Evolutionary conservation across 2,888 invertebrate genomes (phyloP).

Genomic region (Tipula helvola): DNA sequence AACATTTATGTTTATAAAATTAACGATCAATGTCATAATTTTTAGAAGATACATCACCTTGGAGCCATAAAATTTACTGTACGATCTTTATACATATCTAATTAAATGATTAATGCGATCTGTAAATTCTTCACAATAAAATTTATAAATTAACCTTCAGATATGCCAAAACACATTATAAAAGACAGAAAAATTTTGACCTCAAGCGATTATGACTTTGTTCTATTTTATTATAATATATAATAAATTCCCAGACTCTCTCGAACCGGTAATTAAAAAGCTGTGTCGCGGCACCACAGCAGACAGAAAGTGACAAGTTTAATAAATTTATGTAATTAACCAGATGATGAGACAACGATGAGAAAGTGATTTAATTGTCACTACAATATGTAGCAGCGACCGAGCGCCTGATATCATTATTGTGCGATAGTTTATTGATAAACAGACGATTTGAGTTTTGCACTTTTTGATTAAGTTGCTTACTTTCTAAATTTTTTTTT

Average conservation of each 20-base stretch:
- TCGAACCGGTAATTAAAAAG: background rate
- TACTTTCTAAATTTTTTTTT: background rate
- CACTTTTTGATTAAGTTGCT: background rate
- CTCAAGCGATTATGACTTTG: background rate
- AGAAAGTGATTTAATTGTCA: background rate
- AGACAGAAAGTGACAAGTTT: background rate
- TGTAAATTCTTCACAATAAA: background rate
- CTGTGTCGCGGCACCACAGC: background rate
- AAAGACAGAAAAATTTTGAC: background rate
- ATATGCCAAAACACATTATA: background rate
- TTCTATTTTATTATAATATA: background rate
- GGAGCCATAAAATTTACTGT: background rate
- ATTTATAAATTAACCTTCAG: background rate
- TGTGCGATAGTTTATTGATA: background rate
- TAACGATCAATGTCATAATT: background rate
- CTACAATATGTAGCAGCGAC: background rate
- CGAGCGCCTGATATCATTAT: background rate
- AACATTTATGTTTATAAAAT: background rate
- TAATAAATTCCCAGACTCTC: background rate
- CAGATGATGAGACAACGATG: background rate
- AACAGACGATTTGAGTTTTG: background rate
- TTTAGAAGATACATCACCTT: background rate
- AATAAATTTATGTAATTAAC: background rate
- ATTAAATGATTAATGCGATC: background rate
- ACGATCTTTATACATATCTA: background rate